A percentile compares a stretch with the other conserved stretches of the same genome.
Evolutionary conservation across 2,888 invertebrate species (phyloP).

Genomic region (Polyommatus iphigenia): DNA sequence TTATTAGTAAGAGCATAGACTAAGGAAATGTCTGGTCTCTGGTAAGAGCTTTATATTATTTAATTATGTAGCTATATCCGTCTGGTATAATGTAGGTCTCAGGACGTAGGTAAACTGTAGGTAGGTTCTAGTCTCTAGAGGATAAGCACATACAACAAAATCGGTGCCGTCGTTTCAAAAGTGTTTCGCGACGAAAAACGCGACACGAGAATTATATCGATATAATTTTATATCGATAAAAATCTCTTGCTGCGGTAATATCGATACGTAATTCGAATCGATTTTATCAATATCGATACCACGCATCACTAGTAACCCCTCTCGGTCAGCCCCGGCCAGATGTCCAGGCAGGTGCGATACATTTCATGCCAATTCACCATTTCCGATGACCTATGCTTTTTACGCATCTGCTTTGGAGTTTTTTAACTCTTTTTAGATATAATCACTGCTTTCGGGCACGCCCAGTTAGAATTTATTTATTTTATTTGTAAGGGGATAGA

Average conservation of each 20-base stretch:
- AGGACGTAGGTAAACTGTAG: too few species aligned
- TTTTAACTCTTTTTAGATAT: not conserved
- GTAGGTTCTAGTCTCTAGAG: too few species aligned
- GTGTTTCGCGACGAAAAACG: too few species aligned
- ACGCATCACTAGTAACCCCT: slow-evolving; percentile 14
- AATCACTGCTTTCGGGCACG: not conserved
- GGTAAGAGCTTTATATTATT: too few species aligned
- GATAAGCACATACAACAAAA: too few species aligned
- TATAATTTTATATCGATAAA: too few species aligned
- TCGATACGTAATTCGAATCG: not conserved
- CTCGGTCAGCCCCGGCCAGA: slow-evolving; percentile 48
- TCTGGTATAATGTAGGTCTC: too few species aligned
- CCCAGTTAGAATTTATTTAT: not conserved
- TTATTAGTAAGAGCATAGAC: too few species aligned
- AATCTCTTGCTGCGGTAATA: not conserved
- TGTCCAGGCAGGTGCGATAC: slow-evolving; percentile 62
- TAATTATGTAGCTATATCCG: too few species aligned
- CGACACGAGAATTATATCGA: too few species aligned
- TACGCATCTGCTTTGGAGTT: slow-evolving; percentile 32
- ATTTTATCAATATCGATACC: slow-evolving; percentile 20
- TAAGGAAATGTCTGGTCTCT: too few species aligned
- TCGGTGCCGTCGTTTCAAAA: too few species aligned
- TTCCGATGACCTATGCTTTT: slow-evolving; percentile 34
- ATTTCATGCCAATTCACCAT: slow-evolving; percentile 50
- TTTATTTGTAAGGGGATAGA: not conserved